Percentiles rank a stretch among this genome's conserved stretches.
These are phyloP conservation scores for Paracanthobrama guichenoti DNA, from an alignment of 2,113 vertebrate species.

Conservation along the genomic window DNA sequence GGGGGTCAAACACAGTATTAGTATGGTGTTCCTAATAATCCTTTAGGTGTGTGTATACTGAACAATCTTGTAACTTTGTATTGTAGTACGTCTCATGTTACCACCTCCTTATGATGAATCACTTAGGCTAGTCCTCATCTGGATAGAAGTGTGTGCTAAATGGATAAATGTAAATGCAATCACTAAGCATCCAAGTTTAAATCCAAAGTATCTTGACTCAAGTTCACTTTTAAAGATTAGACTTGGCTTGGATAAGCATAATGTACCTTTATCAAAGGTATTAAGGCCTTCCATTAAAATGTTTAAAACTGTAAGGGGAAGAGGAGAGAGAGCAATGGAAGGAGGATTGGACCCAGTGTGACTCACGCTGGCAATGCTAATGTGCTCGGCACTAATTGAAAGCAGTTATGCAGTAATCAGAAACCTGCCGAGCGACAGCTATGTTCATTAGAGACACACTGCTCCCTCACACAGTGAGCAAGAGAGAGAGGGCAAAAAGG, in stretches of 20 bases:
- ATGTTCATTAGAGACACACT: constrained; percentile 47
- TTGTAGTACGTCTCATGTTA: not conserved
- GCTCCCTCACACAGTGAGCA: constrained; percentile 11
- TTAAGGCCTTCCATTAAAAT: constrained; percentile 23
- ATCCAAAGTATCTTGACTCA: not conserved
- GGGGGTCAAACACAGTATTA: too few species aligned
- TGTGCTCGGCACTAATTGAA: constrained; percentile 53
- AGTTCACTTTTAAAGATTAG: constrained; percentile 1
- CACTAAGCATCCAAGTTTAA: constrained; percentile 2
- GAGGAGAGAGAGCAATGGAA: constrained; percentile 32
- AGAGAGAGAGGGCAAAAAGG: constrained; percentile 13
- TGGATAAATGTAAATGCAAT: constrained; percentile 6
- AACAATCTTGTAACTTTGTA: not conserved
- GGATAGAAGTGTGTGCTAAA: not conserved
- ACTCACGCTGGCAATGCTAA: constrained; percentile 55
- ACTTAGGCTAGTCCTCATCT: not conserved
- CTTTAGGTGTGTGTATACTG: too few species aligned
- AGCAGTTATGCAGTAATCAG: constrained; percentile 56
- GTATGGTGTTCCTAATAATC: too few species aligned
- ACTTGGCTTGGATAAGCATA: constrained; percentile 22
- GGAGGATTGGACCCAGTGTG: constrained; percentile 34
- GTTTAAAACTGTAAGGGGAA: constrained; percentile 16
- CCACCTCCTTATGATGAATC: not conserved
- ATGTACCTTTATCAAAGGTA: constrained; percentile 14
- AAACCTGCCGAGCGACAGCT: constrained; percentile 51